A percentile compares a stretch with the other conserved stretches of the same genome.
Evolutionary conservation across 1,140 invertebrate species (phyloP).

Genomic region (Penaeus chinensis): DNA sequence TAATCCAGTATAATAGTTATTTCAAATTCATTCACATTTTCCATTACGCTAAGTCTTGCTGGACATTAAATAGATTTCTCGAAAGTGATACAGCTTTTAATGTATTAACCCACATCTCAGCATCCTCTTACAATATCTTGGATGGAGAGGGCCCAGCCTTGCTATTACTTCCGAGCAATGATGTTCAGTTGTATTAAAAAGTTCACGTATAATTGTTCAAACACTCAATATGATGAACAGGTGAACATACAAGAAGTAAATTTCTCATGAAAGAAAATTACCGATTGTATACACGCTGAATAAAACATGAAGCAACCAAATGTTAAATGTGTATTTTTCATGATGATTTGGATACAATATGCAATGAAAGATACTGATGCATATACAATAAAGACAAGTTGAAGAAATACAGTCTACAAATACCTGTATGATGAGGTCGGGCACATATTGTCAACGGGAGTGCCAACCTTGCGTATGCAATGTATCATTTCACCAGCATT

Average conservation of each 20-base stretch:
- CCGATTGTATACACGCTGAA: no score
- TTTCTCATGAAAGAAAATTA: no score
- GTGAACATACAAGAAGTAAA: no score
- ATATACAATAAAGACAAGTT: neutral
- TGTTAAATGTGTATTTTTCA: neutral
- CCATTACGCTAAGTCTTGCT: neutral
- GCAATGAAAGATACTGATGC: neutral
- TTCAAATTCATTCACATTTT: slow-evolving; percentile 6
- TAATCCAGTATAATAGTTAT: neutral
- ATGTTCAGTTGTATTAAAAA: no score
- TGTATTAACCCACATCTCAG: neutral
- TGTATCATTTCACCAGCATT: slow-evolving; percentile 37
- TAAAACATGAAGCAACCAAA: no score
- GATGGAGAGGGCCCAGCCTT: no score
- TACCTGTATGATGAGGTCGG: slow-evolving; percentile 55
- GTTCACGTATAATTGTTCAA: no score
- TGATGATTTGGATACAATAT: neutral
- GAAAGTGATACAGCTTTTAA: neutral
- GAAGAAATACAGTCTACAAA: slow-evolving; percentile 38
- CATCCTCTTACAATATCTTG: no score
- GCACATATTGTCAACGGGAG: slow-evolving; percentile 48
- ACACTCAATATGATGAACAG: no score
- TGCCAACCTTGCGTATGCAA: slow-evolving; percentile 47
- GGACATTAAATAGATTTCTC: neutral
- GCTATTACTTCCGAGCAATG: no score